These are phyloP conservation scores for Himantopus leucocephalus DNA, from an alignment of 2,113 vertebrate species.

Conservation along the genomic window DNA sequence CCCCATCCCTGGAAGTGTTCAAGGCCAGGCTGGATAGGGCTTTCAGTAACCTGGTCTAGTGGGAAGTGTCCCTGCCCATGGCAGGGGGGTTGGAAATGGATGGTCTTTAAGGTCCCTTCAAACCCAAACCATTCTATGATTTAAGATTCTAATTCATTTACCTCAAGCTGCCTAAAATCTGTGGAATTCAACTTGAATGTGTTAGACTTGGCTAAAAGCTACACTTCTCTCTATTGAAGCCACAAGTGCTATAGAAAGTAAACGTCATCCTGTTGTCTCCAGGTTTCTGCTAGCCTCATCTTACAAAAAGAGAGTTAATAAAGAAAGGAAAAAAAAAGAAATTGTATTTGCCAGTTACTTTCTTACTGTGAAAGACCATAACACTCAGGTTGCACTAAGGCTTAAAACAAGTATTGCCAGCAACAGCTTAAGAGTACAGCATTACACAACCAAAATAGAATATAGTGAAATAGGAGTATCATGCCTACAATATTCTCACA, in stretches of 20 bases:
- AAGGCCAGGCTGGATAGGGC: too few relatives aligned
- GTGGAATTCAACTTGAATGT: not conserved
- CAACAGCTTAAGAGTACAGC: not conserved
- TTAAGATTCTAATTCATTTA: not conserved
- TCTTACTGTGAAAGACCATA: not conserved
- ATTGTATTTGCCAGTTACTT: not conserved
- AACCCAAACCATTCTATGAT: too few relatives aligned
- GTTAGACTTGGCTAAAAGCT: not conserved
- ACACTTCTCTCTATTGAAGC: not conserved
- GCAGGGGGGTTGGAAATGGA: too few relatives aligned
- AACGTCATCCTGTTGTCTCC: not conserved
- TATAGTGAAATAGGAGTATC: not conserved
- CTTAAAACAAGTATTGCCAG: not conserved
- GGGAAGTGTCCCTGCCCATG: too few relatives aligned
- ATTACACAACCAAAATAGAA: not conserved
- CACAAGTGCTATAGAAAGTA: not conserved
- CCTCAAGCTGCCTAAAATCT: not conserved
- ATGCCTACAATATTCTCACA: not conserved
- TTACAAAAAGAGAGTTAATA: not conserved
- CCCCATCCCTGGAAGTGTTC: too few relatives aligned
- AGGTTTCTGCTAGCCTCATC: not conserved
- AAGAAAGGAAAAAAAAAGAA: not conserved
- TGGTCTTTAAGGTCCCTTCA: too few relatives aligned
- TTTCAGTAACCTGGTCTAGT: too few relatives aligned
- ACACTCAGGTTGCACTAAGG: not conserved